These are phyloP conservation scores for Drosophila kohkoa DNA, from an alignment of 1,140 invertebrate species.

Conservation along the genomic window DNA sequence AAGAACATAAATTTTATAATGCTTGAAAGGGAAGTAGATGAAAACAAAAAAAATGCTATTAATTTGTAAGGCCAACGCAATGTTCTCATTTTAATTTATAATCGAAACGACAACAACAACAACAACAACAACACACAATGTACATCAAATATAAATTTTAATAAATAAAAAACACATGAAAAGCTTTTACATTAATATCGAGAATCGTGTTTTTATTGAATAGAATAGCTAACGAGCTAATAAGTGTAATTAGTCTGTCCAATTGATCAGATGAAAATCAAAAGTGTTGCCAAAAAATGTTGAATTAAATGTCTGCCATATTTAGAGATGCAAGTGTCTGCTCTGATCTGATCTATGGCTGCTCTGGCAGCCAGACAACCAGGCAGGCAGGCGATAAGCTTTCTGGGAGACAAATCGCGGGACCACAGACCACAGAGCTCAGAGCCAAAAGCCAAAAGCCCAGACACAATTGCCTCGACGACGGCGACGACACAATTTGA, in stretches of 20 bases:
- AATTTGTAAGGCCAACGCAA: conserved; percentile 82
- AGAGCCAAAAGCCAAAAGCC: not conserved
- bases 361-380: conserved; percentile 17
- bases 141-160: conserved; percentile 77
- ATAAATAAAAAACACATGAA: conserved; percentile 53
- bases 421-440: conserved; percentile 24
- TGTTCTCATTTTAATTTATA: conserved; percentile 84
- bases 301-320: conserved; percentile 69
- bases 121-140: conserved; percentile 56
- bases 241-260: too few species aligned
- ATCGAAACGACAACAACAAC: conserved; percentile 54
- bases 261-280: not conserved
- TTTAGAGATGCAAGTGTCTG: conserved; percentile 48
- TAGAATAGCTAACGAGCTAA: not conserved
- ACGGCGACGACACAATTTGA: conserved; percentile 76
- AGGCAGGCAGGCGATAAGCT: conserved; percentile 46
- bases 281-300: conserved; percentile 57
- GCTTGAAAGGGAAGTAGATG: conserved; percentile 60
- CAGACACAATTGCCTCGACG: conserved; percentile 68
- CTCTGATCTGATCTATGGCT: conserved; percentile 6
- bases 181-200: conserved; percentile 8
- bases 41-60: conserved; percentile 83
- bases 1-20: conserved; percentile 9
- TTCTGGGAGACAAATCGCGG: not conserved
- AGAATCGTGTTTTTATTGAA: not conserved